Conservation (phyloP, 2,888 invertebrate genomes). For the Schrankia costaestrigalis region DNA sequence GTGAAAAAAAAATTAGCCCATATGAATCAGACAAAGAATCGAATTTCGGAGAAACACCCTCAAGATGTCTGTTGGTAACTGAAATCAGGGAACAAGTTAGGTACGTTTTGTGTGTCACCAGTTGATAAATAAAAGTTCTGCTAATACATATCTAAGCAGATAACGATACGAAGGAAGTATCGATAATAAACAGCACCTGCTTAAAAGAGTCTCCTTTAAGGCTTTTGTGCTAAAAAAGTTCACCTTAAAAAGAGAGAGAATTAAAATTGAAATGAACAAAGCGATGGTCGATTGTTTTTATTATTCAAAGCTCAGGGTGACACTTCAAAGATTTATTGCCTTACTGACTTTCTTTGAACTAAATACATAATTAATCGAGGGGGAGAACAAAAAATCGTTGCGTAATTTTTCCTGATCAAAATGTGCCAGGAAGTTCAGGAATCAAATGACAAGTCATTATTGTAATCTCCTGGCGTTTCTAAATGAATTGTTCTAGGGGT, state of each 20-base stretch:
- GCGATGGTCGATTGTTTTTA: constrained; percentile 14
- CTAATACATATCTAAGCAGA: too few species aligned
- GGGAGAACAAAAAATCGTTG: constrained; percentile 12
- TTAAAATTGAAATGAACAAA: constrained; percentile 23
- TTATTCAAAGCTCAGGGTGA: constrained; percentile 20
- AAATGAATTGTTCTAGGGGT: not conserved
- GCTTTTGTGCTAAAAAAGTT: too few species aligned
- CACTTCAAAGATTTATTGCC: constrained; percentile 32
- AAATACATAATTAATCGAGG: constrained; percentile 37
- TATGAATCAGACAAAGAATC: too few species aligned
- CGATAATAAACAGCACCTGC: too few species aligned
- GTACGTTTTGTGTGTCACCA: too few species aligned
- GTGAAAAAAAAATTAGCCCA: too few species aligned
- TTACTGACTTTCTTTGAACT: constrained; percentile 35
- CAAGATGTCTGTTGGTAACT: too few species aligned
- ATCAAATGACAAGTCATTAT: constrained; percentile 25
- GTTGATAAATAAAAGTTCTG: too few species aligned
- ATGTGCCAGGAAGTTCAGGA: constrained; percentile 14
- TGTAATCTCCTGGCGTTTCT: constrained; percentile 14
- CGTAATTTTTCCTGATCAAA: constrained; percentile 22
- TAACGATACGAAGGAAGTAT: too few species aligned
- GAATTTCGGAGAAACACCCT: too few species aligned
- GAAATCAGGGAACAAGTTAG: too few species aligned
- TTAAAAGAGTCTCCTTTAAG: too few species aligned
- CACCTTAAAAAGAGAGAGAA: constrained; percentile 9